Evolutionary conservation across 1,140 invertebrate genomes (phyloP), one percentile per base, ranked within the genome.

Genomic region (Tetramorium simillimum): DNA sequence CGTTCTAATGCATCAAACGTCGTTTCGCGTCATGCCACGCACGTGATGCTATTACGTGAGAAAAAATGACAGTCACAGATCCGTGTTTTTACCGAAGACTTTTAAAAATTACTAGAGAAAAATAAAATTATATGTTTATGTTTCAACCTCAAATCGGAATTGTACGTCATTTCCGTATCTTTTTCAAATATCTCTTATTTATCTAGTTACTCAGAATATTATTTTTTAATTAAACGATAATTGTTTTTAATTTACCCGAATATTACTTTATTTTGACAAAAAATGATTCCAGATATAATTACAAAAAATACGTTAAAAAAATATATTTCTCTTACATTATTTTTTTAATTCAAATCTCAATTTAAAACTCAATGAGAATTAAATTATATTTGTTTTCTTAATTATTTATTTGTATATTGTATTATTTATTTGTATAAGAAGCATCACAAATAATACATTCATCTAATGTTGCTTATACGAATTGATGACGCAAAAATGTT

Each of bases 1-100:
- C 12, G 12, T 37, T 78, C n/a, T n/a, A n/a, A 69, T 88, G 80
- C 53, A 43, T 77, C 46, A 62, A 88, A 78, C 43, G 72, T 67
- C 12, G 12, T 37, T 78, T 33, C 24, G 28, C n/a, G 28, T 67
- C 46, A 6, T 40, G 14, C n/a, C n/a, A 16, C 28, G 43, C n/a
- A 2, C 76, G 40, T 65, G 43, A 77, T 46, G n/a, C 18, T 33
- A 46, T 78, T 78, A 49, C 28, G 28, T n/a, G 33, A 70, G 40
- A 70, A 70, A 21, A 72, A 81, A 43, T 43, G 21, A 16, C 21
- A 24, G 46, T 12, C 60, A 37, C 43, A 65, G 10, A 78, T 65
- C n/a, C 14, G 6, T 51, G n/a, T 40, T 65, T 67, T 67, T 6
- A 4, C n/a, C n/a, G 40, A 53, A 43, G 33, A 53, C 7, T 37